A percentile compares a stretch with the other conserved stretches of the same genome.
phyloP scores from a whole-genome alignment of 2,888 invertebrate genomes.

The Diaphora mendica region DNA sequence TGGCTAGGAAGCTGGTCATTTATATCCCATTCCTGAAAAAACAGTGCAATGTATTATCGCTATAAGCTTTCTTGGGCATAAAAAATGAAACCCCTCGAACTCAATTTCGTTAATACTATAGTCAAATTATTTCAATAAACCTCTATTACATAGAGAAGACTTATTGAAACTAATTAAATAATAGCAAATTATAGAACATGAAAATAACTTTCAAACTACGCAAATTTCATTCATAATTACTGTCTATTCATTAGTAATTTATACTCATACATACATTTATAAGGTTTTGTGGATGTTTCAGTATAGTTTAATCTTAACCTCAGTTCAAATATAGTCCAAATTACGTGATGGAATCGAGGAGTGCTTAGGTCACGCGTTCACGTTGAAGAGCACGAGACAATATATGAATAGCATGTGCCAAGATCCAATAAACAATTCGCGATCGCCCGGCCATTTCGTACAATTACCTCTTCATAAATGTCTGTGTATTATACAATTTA shows the following conservation, averaged over 20 bases:
- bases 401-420: slow-evolving; percentile 21
- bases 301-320: background rate
- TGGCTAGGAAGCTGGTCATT: background rate
- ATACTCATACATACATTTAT: background rate
- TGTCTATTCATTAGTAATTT: background rate
- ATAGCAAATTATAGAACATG: background rate
- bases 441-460: slow-evolving; percentile 30
- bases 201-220: background rate
- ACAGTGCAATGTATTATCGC: background rate
- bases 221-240: background rate
- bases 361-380: slow-evolving; percentile 7
- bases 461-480: slow-evolving; percentile 45
- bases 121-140: background rate
- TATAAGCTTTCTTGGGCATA: background rate
- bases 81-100: background rate
- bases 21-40: background rate
- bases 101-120: background rate
- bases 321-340: background rate
- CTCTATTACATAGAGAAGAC: background rate
- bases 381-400: slow-evolving; percentile 7
- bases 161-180: slow-evolving; percentile 1
- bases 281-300: background rate
- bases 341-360: background rate
- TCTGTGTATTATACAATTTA: slow-evolving; percentile 8
- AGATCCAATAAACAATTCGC: slow-evolving; percentile 34